Percentiles rank a stretch among this genome's conserved stretches.
These are phyloP conservation scores for Equus przewalskii DNA, from an alignment of 2,113 vertebrate species.

Conservation along the genomic window DNA sequence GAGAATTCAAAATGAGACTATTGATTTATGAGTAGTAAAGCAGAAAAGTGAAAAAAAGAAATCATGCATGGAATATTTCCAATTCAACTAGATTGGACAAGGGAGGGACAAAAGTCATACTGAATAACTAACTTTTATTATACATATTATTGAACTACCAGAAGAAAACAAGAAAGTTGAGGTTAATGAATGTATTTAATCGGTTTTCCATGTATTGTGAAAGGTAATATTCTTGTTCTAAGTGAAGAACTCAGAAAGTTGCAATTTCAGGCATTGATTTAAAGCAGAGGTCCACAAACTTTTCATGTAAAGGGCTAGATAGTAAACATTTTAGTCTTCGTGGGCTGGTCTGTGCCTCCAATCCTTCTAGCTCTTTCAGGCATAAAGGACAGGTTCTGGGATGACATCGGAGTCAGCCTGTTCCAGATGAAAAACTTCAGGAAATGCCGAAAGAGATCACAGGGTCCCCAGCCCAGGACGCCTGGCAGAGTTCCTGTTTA, in stretches of 20 bases:
- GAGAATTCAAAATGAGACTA: not conserved
- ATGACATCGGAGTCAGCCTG: not conserved
- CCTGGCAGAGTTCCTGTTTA: not conserved
- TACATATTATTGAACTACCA: not conserved
- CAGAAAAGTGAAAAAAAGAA: not conserved
- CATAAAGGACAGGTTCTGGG: not conserved
- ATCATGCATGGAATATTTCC: not conserved
- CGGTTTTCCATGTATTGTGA: not conserved
- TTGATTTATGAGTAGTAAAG: not conserved
- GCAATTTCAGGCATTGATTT: not conserved
- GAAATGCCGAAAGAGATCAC: not conserved
- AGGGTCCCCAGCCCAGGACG: not conserved
- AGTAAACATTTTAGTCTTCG: not conserved
- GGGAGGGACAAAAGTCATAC: not conserved
- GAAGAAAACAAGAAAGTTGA: not conserved
- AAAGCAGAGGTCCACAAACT: not conserved
- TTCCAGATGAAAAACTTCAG: not conserved
- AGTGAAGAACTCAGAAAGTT: conserved; percentile 1
- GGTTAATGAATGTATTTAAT: not conserved
- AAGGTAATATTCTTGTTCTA: conserved; percentile 5
- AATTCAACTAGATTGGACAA: not conserved
- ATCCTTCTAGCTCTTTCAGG: not conserved
- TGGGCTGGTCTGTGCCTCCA: too few relatives aligned
- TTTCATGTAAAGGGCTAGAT: not conserved
- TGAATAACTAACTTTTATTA: not conserved